Evolutionary conservation across 2,888 invertebrate genomes (phyloP).

Genomic region (Teleiodes luculella): DNA sequence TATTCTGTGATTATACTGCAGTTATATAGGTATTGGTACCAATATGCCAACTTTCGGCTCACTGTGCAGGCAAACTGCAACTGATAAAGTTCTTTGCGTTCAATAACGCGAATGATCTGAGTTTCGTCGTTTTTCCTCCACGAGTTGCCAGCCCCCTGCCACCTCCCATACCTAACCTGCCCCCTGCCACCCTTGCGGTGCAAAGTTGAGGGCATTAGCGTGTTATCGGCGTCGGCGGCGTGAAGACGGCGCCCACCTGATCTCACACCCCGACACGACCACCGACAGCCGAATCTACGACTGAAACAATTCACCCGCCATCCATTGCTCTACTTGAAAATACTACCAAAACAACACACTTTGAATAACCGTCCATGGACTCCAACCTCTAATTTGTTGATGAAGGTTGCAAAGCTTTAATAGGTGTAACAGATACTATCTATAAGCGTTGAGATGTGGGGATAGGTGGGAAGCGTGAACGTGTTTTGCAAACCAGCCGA

Average conservation of each 20-base stretch:
- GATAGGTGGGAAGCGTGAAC: constrained; percentile 76
- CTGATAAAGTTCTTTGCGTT: constrained; percentile 73
- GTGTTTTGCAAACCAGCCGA: constrained; percentile 76
- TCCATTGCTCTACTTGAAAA: constrained; percentile 36
- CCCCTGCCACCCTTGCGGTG: constrained; percentile 67
- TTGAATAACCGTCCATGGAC: constrained; percentile 41
- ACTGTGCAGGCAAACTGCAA: constrained; percentile 65
- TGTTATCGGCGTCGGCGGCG: constrained; percentile 74
- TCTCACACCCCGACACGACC: constrained; percentile 42
- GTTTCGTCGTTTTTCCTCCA: constrained; percentile 73
- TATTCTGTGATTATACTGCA: no score
- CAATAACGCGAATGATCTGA: constrained; percentile 74
- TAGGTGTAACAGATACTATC: constrained; percentile 74
- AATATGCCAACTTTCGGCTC: constrained; percentile 16
- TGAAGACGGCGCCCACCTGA: constrained; percentile 77
- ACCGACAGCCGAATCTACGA: constrained; percentile 38
- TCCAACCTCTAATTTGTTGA: constrained; percentile 12
- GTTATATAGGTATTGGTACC: constrained; percentile 13
- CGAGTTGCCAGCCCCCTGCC: constrained; percentile 45
- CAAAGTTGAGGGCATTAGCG: constrained; percentile 79
- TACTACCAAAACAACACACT: background rate
- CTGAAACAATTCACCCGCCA: constrained; percentile 17
- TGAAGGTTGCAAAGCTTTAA: constrained; percentile 33
- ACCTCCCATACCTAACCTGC: constrained; percentile 41
- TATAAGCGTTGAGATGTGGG: constrained; percentile 77